Conservation (phyloP, 2,888 invertebrate genomes). For the Conistra vaccinii region DNA sequence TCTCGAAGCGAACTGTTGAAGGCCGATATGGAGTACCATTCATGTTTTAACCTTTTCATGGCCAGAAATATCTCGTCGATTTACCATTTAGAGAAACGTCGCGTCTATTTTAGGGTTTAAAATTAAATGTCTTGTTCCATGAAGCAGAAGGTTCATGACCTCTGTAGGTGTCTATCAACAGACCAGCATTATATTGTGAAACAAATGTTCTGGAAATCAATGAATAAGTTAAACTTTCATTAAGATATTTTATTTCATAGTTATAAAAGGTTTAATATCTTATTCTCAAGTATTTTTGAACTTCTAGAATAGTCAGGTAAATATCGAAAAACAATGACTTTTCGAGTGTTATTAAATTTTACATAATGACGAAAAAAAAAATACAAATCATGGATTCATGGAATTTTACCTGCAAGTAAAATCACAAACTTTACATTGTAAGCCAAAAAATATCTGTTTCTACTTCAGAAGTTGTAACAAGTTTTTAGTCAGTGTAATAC, state of each 20-base stretch:
- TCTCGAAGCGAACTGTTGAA: slow-evolving; percentile 70
- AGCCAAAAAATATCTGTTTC: neutral
- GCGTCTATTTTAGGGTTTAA: slow-evolving; percentile 10
- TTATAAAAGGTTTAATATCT: neutral
- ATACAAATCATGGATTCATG: neutral
- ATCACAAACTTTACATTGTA: neutral
- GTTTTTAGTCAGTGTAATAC: slow-evolving; percentile 1
- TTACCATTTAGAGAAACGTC: slow-evolving; percentile 24
- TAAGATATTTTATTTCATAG: neutral
- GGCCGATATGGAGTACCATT: slow-evolving; percentile 72
- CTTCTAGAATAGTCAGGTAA: too few species aligned
- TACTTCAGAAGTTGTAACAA: neutral
- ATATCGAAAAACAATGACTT: neutral
- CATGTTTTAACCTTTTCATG: slow-evolving; percentile 69
- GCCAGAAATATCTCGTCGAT: slow-evolving; percentile 58
- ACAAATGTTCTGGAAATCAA: slow-evolving; percentile 1
- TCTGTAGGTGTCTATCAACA: slow-evolving; percentile 1
- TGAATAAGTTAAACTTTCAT: slow-evolving; percentile 12
- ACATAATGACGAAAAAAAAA: neutral
- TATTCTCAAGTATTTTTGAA: neutral
- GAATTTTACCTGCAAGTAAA: neutral
- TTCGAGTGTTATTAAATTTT: neutral
- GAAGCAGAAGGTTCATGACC: slow-evolving; percentile 1
- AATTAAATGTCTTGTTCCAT: slow-evolving; percentile 10
- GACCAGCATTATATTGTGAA: neutral